A percentile compares a stretch with the other conserved stretches of the same genome.
These are phyloP conservation scores for Osmerus mordax DNA, from an alignment of 2,113 vertebrate genomes.

Conservation along the genomic window DNA sequence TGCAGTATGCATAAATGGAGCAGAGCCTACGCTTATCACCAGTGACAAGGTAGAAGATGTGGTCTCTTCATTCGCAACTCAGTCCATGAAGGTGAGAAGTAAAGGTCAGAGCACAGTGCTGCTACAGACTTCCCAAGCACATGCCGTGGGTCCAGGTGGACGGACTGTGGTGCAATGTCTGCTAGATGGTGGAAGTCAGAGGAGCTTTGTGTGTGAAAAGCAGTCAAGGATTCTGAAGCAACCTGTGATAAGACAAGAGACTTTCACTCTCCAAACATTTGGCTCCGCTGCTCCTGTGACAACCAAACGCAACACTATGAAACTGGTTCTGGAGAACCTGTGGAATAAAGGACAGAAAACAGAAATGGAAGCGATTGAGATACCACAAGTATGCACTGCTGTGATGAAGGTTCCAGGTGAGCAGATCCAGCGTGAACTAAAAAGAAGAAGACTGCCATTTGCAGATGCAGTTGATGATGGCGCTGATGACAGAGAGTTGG, in stretches of 20 bases:
- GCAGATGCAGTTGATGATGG: too few species aligned
- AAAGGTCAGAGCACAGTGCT: not conserved
- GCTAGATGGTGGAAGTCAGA: slow-evolving; percentile 2
- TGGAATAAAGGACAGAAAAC: slow-evolving; percentile 5
- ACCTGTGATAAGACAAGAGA: slow-evolving; percentile 12
- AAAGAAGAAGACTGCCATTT: not conserved
- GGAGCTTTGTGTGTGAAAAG: slow-evolving; percentile 7
- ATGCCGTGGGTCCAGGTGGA: not conserved
- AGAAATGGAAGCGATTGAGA: slow-evolving; percentile 18
- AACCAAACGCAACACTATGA: slow-evolving; percentile 7
- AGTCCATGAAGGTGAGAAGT: not conserved
- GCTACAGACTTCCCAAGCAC: not conserved
- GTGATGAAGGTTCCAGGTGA: slow-evolving; percentile 23
- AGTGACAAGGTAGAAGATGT: not conserved
- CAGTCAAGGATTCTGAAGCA: not conserved
- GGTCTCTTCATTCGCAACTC: not conserved
- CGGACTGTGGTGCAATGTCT: not conserved
- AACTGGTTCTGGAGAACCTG: slow-evolving; percentile 9
- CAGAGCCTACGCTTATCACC: not conserved
- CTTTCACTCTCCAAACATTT: slow-evolving; percentile 17
- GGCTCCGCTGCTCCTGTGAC: slow-evolving; percentile 1
- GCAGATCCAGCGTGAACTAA: not conserved
- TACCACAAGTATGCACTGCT: slow-evolving; percentile 17
- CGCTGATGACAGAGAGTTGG: slow-evolving; percentile 2
- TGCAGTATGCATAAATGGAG: too few species aligned